These are phyloP conservation scores for Sitta europaea DNA, from an alignment of 2,113 vertebrate species.

Conservation along the genomic window DNA sequence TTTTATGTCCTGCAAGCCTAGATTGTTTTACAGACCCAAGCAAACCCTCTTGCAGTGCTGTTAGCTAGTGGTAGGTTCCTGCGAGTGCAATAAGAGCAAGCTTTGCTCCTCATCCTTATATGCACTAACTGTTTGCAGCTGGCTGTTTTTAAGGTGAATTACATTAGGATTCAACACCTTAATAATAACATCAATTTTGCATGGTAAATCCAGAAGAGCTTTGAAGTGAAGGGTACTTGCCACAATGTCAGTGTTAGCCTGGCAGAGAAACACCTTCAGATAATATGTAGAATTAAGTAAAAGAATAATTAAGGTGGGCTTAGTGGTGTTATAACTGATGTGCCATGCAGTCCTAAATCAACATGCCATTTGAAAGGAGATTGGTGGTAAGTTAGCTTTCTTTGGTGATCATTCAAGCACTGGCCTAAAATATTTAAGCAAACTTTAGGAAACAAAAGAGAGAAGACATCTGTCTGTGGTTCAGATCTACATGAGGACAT, in stretches of 20 bases:
- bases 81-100: not conserved
- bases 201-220: constrained; percentile 52
- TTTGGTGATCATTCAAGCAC: not conserved
- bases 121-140: not conserved
- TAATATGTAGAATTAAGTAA: constrained; percentile 58
- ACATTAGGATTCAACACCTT: constrained; percentile 55
- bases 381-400: not conserved
- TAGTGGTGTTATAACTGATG: constrained; percentile 50
- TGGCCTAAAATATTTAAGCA: constrained; percentile 8
- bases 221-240: constrained; percentile 54
- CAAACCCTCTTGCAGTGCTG: not conserved
- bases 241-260: constrained; percentile 3
- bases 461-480: not conserved
- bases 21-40: not conserved
- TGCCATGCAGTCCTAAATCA: constrained; percentile 33
- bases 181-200: constrained; percentile 65
- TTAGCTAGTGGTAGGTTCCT: not conserved
- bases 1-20: not conserved
- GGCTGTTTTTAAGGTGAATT: constrained; percentile 23
- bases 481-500: not conserved
- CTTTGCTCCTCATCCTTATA: not conserved
- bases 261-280: constrained; percentile 44
- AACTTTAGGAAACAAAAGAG: not conserved
- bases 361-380: constrained; percentile 20
- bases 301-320: constrained; percentile 55